Conservation (phyloP, 2,888 invertebrate genomes). For the Thecocarcelia acutangulata region DNA sequence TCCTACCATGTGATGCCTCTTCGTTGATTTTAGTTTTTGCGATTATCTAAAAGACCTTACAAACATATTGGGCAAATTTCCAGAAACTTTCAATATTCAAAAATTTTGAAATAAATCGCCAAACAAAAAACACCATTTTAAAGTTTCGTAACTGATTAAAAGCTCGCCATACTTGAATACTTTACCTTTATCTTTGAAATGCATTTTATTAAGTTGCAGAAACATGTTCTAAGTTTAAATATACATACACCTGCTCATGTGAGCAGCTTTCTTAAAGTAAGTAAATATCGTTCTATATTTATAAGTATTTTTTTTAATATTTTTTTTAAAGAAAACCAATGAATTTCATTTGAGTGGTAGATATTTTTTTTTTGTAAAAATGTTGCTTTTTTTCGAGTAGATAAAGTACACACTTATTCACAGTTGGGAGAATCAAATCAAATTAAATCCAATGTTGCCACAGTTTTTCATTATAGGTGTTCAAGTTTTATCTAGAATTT, state of each 20-base stretch:
- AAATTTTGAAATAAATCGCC: neutral
- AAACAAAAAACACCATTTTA: slow-evolving; percentile 1
- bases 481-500: neutral
- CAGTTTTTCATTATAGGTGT: slow-evolving; percentile 18
- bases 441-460: slow-evolving; percentile 60
- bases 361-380: slow-evolving; percentile 20
- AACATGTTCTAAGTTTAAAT: slow-evolving; percentile 12
- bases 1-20: no score
- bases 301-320: slow-evolving; percentile 12
- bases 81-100: neutral
- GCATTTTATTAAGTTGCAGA: slow-evolving; percentile 3
- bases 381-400: slow-evolving; percentile 47
- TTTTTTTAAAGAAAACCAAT: slow-evolving; percentile 62
- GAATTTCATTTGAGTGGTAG: slow-evolving; percentile 58
- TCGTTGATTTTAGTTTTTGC: no score
- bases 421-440: slow-evolving; percentile 59
- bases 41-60: no score
- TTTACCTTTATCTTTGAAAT: neutral
- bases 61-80: no score
- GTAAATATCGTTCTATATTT: slow-evolving; percentile 15
- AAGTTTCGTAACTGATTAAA: neutral
- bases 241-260: slow-evolving; percentile 8
- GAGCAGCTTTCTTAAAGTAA: neutral
- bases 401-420: slow-evolving; percentile 69
- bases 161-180: neutral